These are phyloP conservation scores for Morone saxatilis DNA, from an alignment of 2,113 vertebrate species.

Conservation along the genomic window DNA sequence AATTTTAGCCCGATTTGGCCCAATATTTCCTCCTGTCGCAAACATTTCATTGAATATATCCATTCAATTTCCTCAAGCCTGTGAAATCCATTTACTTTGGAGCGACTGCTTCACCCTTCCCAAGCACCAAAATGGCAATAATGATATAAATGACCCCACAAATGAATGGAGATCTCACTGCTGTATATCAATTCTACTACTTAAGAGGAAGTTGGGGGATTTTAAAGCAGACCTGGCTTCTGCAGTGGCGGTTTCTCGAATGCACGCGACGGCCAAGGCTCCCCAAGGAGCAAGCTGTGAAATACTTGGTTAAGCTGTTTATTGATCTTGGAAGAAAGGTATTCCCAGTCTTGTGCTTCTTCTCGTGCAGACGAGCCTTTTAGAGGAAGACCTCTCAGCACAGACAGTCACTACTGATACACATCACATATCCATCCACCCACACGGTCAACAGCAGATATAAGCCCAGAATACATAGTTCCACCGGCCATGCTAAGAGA, in stretches of 20 bases:
- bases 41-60: constrained; percentile 65
- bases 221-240: constrained; percentile 10
- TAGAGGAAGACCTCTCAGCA: constrained; percentile 55
- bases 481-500: neutral
- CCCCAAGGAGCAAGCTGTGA: constrained; percentile 55
- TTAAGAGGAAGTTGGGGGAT: constrained; percentile 49
- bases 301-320: constrained; percentile 78
- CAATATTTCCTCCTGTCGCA: constrained; percentile 59
- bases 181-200: constrained; percentile 62
- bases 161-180: constrained; percentile 54
- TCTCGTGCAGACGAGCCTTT: constrained; percentile 55
- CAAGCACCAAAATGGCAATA: constrained; percentile 50
- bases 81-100: constrained; percentile 57
- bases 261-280: neutral
- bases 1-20: constrained; percentile 45
- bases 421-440: constrained; percentile 68
- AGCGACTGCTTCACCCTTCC: constrained; percentile 16
- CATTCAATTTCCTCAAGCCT: constrained; percentile 61
- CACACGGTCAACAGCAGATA: constrained; percentile 29
- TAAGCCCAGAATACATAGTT: constrained; percentile 9
- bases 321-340: constrained; percentile 75
- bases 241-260: constrained; percentile 7
- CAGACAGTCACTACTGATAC: constrained; percentile 62
- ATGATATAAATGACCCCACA: constrained; percentile 67
- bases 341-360: constrained; percentile 60